Percentiles rank a stretch among this genome's conserved stretches.
These are phyloP conservation scores for Pristionchus maxplancki DNA, from an alignment of 2,888 invertebrate genomes.

Conservation along the genomic window DNA sequence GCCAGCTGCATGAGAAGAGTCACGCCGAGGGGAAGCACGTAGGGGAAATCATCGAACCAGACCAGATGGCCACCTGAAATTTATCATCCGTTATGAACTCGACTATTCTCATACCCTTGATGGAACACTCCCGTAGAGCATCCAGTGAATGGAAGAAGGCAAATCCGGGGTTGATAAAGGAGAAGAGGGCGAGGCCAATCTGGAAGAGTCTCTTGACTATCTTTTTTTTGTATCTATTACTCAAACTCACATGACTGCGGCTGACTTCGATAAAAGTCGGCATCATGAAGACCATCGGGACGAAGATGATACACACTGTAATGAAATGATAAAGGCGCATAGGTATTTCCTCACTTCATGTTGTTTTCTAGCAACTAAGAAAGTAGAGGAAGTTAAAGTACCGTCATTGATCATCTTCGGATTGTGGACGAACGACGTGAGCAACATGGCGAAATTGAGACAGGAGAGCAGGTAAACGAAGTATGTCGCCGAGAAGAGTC, in stretches of 20 bases:
- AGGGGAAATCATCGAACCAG: background rate
- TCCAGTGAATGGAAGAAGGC: constrained; percentile 4
- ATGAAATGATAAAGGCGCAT: too few species aligned
- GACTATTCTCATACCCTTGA: background rate
- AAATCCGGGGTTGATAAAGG: background rate
- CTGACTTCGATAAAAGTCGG: background rate
- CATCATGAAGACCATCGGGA: background rate
- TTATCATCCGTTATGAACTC: background rate
- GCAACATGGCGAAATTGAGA: background rate
- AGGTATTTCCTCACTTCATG: too few species aligned
- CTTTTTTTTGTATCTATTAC: too few species aligned
- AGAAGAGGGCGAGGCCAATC: background rate
- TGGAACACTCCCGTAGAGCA: background rate
- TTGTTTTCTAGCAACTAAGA: too few species aligned
- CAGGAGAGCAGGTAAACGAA: background rate
- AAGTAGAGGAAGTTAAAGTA: too few species aligned
- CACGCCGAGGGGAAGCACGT: background rate
- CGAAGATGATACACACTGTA: background rate
- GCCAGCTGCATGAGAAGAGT: background rate
- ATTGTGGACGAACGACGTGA: background rate
- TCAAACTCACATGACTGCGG: too few species aligned
- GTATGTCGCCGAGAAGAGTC: background rate
- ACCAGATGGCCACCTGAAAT: background rate
- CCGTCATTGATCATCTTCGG: background rate
- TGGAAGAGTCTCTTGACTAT: too few species aligned